phyloP scores from a whole-genome alignment of 92 coral and sea anemone genomes.

The Zoanthus sociatus region DNA sequence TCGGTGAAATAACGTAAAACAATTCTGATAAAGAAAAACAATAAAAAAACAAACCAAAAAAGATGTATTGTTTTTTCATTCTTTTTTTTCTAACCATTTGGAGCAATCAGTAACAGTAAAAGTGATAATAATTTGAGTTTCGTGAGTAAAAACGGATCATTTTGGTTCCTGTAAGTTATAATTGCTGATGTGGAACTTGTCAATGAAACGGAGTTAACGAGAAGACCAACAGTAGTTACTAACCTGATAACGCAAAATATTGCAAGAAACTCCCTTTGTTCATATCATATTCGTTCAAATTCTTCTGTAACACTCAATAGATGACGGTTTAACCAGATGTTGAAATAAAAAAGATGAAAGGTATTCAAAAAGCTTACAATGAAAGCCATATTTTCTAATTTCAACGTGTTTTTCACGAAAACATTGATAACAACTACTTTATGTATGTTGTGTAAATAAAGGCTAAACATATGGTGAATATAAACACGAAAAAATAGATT shows the following conservation, averaged over 20 bases:
- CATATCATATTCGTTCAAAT: not conserved
- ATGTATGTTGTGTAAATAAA: not conserved
- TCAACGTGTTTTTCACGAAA: not conserved
- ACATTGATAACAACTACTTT: not conserved
- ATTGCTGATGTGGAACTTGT: not conserved
- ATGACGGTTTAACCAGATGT: not conserved
- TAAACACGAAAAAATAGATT: not conserved
- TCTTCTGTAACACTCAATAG: not conserved
- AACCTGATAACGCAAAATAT: no score
- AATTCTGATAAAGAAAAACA: not conserved
- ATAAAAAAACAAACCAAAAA: not conserved
- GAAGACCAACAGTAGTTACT: not conserved
- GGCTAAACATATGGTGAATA: not conserved
- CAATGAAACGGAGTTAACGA: not conserved
- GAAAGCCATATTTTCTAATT: conserved; percentile 21
- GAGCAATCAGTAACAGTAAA: not conserved
- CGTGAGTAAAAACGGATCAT: not conserved
- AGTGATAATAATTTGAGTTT: not conserved
- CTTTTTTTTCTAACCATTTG: not conserved
- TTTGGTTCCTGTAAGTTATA: not conserved
- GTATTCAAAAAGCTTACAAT: conserved; percentile 11
- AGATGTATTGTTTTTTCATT: not conserved
- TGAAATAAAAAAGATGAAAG: not conserved
- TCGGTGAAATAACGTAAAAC: not conserved
- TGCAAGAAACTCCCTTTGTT: not conserved